A percentile compares a stretch with the other conserved stretches of the same genome.
Conservation (phyloP, 1,140 invertebrate species). For the Diprion similis region DNA sequence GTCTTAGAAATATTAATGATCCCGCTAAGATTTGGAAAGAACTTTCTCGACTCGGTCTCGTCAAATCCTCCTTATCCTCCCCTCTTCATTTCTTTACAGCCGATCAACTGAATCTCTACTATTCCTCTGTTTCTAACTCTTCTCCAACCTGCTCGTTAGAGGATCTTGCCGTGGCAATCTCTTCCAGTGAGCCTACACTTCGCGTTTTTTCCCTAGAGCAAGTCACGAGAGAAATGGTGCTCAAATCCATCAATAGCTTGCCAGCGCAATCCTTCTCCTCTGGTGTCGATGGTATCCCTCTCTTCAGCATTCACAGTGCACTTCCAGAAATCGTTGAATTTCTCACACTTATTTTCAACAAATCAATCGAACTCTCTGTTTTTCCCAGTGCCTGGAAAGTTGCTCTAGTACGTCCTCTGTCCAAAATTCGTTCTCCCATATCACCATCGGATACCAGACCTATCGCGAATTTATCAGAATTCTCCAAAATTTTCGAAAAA, state of each 20-base stretch:
- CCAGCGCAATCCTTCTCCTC: no score
- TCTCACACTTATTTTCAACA: neutral
- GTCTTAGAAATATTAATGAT: no score
- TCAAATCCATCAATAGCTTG: no score
- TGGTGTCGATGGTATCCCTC: neutral
- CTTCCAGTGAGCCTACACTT: no score
- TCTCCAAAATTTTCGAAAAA: neutral
- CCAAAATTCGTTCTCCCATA: neutral
- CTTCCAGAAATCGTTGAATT: neutral
- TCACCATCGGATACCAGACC: neutral
- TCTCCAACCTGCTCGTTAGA: neutral
- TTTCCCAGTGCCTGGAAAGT: neutral
- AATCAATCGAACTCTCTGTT: neutral
- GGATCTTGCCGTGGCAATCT: constrained; percentile 1
- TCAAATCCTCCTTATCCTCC: no score
- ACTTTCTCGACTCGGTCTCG: no score
- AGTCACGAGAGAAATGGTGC: no score
- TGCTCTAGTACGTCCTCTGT: neutral
- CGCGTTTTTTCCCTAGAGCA: no score
- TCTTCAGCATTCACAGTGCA: neutral
- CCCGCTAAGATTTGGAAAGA: no score
- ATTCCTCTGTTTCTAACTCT: neutral
- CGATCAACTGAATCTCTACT: constrained; percentile 9
- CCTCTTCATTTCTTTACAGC: no score
- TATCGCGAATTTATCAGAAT: neutral